Conservation (phyloP, 2,888 invertebrate genomes). For the Calliopum simillimum region DNA sequence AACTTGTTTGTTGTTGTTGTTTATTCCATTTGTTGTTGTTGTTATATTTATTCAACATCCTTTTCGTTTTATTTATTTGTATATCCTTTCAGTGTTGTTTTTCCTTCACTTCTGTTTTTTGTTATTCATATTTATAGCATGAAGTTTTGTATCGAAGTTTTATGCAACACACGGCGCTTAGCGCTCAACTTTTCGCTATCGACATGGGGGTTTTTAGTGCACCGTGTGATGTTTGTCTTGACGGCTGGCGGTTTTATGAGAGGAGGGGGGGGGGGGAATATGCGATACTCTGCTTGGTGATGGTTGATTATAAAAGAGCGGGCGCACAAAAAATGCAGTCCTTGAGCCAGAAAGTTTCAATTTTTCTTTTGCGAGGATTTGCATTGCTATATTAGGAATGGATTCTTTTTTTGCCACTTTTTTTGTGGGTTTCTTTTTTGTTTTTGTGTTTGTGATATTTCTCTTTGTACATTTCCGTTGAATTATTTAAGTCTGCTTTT, state of each 20-base stretch:
- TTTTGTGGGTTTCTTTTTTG: too few relatives aligned
- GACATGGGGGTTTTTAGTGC: neutral
- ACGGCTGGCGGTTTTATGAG: neutral
- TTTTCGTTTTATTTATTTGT: neutral
- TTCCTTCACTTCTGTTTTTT: neutral
- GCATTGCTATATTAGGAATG: too few relatives aligned
- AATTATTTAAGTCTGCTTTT: too few relatives aligned
- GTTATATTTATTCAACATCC: conserved; percentile 2
- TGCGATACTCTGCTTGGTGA: too few relatives aligned
- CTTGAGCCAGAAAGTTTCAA: neutral
- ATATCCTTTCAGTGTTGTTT: conserved; percentile 5
- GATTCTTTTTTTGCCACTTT: too few relatives aligned
- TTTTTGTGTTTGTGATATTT: too few relatives aligned
- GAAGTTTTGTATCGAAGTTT: conserved; percentile 3
- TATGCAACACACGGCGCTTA: neutral
- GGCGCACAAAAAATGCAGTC: neutral
- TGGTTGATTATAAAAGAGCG: too few relatives aligned
- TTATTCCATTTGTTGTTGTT: neutral
- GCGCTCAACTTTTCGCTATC: neutral
- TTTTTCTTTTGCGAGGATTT: neutral
- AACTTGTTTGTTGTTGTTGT: neutral
- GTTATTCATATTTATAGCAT: neutral
- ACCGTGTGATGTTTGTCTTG: neutral
- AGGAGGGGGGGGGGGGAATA: too few relatives aligned
- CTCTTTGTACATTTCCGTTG: too few relatives aligned